These are phyloP conservation scores for Nothoprocta perdicaria DNA, from an alignment of 2,113 vertebrate genomes.

Conservation along the genomic window DNA sequence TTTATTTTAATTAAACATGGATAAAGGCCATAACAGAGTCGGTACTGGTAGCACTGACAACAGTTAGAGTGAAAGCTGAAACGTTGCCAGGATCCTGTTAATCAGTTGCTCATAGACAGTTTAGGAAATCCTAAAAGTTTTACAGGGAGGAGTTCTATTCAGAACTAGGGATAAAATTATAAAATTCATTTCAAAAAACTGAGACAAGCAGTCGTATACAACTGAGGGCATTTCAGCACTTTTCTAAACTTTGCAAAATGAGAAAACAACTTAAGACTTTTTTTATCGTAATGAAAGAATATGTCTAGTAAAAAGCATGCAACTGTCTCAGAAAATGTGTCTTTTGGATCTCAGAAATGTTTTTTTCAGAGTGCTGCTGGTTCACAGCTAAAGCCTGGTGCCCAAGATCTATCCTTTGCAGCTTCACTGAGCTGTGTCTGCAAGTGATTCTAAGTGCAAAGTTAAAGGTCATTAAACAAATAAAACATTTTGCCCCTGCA, in stretches of 20 bases:
- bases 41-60: not conserved
- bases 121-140: not conserved
- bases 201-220: not conserved
- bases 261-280: not conserved
- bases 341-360: not conserved
- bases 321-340: not conserved
- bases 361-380: not conserved
- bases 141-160: not conserved
- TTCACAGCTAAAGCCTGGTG: not conserved
- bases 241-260: not conserved
- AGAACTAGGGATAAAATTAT: not conserved
- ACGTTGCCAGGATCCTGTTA: not conserved
- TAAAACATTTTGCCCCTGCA: not conserved
- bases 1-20: slow-evolving; percentile 20
- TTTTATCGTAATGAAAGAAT: not conserved
- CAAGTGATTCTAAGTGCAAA: not conserved
- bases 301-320: not conserved
- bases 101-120: not conserved
- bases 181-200: not conserved
- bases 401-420: not conserved
- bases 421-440: slow-evolving; percentile 7
- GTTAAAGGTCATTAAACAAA: slow-evolving; percentile 14
- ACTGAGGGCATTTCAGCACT: not conserved
- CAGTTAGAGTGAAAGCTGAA: not conserved
- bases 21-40: not conserved